Percentiles rank a stretch among this genome's conserved stretches.
phyloP scores from a whole-genome alignment of 2,113 vertebrate species.

The Poecile atricapillus region DNA sequence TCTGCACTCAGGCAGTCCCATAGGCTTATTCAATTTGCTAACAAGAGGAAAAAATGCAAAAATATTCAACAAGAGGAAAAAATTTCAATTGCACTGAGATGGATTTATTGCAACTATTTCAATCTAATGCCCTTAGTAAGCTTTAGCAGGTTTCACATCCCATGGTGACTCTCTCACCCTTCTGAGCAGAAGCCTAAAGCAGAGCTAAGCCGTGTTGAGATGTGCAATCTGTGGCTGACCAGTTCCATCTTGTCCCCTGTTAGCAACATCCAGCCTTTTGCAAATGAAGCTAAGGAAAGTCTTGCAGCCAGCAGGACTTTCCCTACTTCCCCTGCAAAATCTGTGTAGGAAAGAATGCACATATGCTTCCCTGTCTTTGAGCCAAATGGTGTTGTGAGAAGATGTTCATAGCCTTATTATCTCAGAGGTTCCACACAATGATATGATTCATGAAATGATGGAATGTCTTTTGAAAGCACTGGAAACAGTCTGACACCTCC shows the following conservation, averaged over 20 bases:
- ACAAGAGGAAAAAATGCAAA: not conserved
- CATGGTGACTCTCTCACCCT: not conserved
- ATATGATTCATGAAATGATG: not conserved
- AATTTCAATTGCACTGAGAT: not conserved
- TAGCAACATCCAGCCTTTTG: not conserved
- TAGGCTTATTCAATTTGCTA: not conserved
- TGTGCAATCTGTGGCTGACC: not conserved
- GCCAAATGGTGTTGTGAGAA: not conserved
- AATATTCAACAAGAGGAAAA: not conserved
- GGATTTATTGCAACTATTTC: not conserved
- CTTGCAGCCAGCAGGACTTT: not conserved
- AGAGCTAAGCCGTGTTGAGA: not conserved
- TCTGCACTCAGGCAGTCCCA: not conserved
- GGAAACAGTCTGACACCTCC: not conserved
- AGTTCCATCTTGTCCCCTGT: not conserved
- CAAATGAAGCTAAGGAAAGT: not conserved
- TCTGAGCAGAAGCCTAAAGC: not conserved
- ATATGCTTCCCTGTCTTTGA: not conserved
- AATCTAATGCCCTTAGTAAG: not conserved
- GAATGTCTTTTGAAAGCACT: constrained; percentile 21
- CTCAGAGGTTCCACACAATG: not conserved
- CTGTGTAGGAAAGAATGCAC: not conserved
- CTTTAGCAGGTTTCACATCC: not conserved
- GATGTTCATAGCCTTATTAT: not conserved
- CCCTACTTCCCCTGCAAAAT: not conserved